phyloP scores from a whole-genome alignment of 2,113 vertebrate species.

The Scomber scombrus region DNA sequence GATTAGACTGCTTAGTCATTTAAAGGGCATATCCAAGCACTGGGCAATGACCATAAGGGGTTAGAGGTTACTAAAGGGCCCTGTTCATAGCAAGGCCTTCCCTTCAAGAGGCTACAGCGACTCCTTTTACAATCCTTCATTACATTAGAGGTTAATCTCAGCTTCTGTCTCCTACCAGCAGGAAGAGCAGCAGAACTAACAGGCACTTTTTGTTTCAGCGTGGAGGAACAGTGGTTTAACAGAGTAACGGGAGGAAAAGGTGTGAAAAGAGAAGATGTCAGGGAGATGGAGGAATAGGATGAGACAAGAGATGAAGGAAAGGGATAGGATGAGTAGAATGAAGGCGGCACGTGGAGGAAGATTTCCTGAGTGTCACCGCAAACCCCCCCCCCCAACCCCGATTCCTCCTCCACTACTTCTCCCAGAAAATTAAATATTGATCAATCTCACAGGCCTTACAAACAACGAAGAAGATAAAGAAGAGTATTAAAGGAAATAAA shows the following conservation, averaged over 20 bases:
- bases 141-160: constrained; percentile 75
- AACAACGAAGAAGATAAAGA: constrained; percentile 88
- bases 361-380: constrained; percentile 74
- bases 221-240: constrained; percentile 45
- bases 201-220: constrained; percentile 37
- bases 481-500: constrained; percentile 86
- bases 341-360: constrained; percentile 52
- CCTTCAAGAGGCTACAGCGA: constrained; percentile 70
- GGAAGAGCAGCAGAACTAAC: constrained; percentile 13
- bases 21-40: constrained; percentile 80
- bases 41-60: constrained; percentile 75
- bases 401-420: constrained; percentile 78
- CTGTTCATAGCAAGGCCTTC: constrained; percentile 77
- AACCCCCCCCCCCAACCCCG: constrained; percentile 19
- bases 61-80: constrained; percentile 84
- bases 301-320: constrained; percentile 60
- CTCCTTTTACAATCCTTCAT: constrained; percentile 81
- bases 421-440: constrained; percentile 96
- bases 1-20: constrained; percentile 81
- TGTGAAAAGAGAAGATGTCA: constrained; percentile 23
- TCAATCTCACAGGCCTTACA: constrained; percentile 89
- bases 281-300: constrained; percentile 39
- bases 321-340: constrained; percentile 55
- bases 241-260: constrained; percentile 49
- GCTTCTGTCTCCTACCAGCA: neutral